Conservation (phyloP, 2,113 vertebrate genomes). For the Anolis carolinensis region DNA sequence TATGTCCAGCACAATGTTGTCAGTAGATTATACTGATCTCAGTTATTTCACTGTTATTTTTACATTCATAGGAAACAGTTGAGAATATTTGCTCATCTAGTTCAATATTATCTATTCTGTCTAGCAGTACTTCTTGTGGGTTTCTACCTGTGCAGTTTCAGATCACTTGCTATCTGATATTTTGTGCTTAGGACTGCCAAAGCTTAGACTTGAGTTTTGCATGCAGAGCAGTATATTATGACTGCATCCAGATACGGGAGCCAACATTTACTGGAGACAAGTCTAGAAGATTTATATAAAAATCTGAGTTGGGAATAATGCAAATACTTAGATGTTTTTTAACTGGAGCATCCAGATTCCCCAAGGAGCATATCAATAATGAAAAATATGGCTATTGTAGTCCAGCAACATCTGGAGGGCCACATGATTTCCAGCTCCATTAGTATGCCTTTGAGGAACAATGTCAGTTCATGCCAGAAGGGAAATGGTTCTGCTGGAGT, state of each 20-base stretch:
- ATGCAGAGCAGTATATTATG: neutral
- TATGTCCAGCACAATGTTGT: no score
- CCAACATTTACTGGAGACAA: neutral
- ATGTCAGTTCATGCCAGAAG: neutral
- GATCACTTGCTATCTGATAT: neutral
- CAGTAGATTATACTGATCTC: no score
- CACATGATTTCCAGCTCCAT: no score
- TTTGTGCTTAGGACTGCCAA: neutral
- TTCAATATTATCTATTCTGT: neutral
- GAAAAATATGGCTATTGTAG: no score
- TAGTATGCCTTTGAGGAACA: neutral
- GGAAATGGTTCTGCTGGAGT: neutral
- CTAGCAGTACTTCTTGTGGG: neutral
- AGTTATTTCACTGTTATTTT: no score
- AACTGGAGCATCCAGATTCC: no score
- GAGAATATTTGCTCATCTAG: no score
- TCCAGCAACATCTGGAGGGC: no score
- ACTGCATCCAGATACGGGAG: neutral
- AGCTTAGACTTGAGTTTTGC: neutral
- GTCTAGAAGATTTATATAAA: neutral
- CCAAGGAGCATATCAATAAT: no score
- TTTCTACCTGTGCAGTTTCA: neutral
- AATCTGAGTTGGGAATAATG: no score
- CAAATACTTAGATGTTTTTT: no score
- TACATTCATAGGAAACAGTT: no score